Base-by-base conservation (phyloP, 2,797 vertebrate genomes). In the Sandelia bainsii region DNA sequence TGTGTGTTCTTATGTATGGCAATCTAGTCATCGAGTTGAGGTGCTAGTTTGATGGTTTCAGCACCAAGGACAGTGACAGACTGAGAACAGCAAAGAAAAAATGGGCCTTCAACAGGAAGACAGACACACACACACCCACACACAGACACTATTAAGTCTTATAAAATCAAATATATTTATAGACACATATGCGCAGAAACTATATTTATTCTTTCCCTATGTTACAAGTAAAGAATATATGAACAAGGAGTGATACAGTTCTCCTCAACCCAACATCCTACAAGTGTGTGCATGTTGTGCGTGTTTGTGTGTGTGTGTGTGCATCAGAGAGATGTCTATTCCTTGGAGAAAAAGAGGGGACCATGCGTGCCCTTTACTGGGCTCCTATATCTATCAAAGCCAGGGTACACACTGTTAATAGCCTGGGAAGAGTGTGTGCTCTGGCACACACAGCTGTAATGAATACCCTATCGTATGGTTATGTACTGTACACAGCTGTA, bases 21-120 rank as follows among this genome's bases (percentile, higher is more conserved):
- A 65, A 76, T 87, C 60, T 25, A 66, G 73, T 80, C 56, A 25
- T 49, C 39, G 44, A 62, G 67, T 60, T 49, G 50, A 60, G 27
- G 37, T 58, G 68, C 74, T 48, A 46, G 69, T 62, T 80, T 78
- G 64, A 40, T 45, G 10, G 51, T 75, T 85, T 83, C 84, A 93
- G 93, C 74, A 91, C 91, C 92, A 93, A 44, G 86, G 93, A 87
- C 80, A 91, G 89, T 0, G 73, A 71, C 87, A 50, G 53, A 77
- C 69, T 42, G 29, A 40, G 64, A 27, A 29, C 49, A 61, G 25
- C 27, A 3, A 64, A 13, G 50, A 44, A 83, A 54, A 64, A 75
- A 62, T 29, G 27, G 60, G 54, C 62, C 69, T 80, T 81, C 71
- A 65, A 44, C 29, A 63, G 27, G 37, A 79, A 49, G 48, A 23